A percentile compares a stretch with the other conserved stretches of the same genome.
Conservation (phyloP, 2,113 vertebrate genomes). For the Bos taurus region DNA sequence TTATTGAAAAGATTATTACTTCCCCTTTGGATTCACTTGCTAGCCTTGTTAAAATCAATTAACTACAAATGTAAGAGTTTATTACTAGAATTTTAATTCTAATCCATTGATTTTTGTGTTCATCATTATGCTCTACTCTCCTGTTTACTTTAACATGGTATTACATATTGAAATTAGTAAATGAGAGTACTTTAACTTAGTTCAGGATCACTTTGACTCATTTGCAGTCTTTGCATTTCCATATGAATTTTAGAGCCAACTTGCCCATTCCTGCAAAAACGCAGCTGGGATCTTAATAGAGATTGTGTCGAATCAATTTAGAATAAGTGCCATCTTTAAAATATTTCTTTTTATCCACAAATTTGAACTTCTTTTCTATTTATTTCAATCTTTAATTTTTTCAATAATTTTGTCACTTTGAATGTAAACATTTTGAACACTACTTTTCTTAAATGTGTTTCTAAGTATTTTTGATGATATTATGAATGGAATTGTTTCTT, state of each 20-base stretch:
- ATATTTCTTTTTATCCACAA: background rate
- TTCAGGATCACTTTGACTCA: background rate
- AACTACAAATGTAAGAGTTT: background rate
- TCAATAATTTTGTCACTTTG: background rate
- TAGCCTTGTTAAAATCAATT: background rate
- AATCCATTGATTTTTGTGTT: background rate
- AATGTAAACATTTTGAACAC: background rate
- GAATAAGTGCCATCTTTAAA: background rate
- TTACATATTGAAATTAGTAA: background rate
- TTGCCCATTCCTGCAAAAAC: background rate
- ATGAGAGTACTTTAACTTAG: background rate
- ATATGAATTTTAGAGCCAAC: background rate
- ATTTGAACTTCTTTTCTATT: background rate
- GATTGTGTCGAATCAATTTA: background rate
- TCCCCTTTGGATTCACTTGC: background rate
- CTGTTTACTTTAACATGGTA: background rate
- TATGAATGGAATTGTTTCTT: background rate
- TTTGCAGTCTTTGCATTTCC: background rate
- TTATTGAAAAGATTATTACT: background rate
- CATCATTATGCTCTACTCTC: background rate
- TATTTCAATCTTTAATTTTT: background rate
- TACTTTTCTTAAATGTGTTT: background rate
- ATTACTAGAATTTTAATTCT: background rate
- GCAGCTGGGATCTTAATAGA: background rate
- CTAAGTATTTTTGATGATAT: background rate